phyloP scores from a whole-genome alignment of 2,797 vertebrate genomes.

The Coccyzus lansbergi region DNA sequence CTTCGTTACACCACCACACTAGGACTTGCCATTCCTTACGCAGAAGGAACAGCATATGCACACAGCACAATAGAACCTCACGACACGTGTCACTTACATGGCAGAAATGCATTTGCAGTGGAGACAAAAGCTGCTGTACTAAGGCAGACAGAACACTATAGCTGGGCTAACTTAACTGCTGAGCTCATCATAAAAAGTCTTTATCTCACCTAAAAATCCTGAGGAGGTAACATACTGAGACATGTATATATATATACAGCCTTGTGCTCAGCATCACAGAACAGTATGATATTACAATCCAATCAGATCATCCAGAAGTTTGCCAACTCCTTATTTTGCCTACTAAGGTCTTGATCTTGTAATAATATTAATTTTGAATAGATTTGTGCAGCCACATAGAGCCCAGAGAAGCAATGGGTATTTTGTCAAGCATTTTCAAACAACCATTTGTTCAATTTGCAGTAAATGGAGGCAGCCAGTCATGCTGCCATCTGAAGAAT shows the following conservation, averaged over 20 bases:
- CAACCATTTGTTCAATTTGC: neutral
- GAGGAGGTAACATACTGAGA: neutral
- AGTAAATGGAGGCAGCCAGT: slow-evolving; percentile 8
- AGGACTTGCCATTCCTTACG: neutral
- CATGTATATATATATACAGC: neutral
- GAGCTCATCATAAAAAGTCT: neutral
- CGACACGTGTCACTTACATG: neutral
- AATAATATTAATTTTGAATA: neutral
- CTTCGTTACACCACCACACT: neutral
- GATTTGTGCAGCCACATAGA: neutral
- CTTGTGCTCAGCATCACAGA: neutral
- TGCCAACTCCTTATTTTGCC: neutral
- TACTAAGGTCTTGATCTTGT: neutral
- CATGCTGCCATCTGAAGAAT: slow-evolving; percentile 1
- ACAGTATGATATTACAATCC: neutral
- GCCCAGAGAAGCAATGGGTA: neutral
- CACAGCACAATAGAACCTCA: rapidly evolving
- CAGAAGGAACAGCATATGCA: neutral
- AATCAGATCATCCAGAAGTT: neutral
- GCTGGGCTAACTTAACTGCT: neutral
- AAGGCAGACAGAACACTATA: neutral
- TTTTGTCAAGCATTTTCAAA: neutral
- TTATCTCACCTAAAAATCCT: neutral
- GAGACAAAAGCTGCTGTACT: neutral
- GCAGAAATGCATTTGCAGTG: neutral